Conservation (phyloP, 2,888 invertebrate genomes). For the Iphiclides podalirius region DNA sequence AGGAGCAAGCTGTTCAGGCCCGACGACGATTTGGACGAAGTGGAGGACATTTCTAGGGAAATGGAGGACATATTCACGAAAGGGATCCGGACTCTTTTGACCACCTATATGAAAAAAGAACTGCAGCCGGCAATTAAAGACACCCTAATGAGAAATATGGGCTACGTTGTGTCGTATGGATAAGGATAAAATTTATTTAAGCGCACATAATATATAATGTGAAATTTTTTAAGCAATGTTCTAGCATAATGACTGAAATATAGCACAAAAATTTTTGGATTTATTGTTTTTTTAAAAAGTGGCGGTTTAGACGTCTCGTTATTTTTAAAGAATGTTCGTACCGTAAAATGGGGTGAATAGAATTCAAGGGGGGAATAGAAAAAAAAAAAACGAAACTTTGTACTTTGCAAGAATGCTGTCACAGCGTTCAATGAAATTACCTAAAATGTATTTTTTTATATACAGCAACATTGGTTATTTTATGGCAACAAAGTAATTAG, state of each 20-base stretch:
- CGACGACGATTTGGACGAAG: constrained; percentile 79
- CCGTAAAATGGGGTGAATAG: too few relatives aligned
- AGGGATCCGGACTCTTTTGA: constrained; percentile 89
- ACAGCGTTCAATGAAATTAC: too few relatives aligned
- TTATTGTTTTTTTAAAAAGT: too few relatives aligned
- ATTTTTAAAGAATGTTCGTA: too few relatives aligned
- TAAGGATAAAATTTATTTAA: constrained; percentile 42
- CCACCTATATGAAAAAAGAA: constrained; percentile 91
- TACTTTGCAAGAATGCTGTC: too few relatives aligned
- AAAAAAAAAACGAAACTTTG: too few relatives aligned
- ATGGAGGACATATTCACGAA: constrained; percentile 92
- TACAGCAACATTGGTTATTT: too few relatives aligned
- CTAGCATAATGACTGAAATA: constrained; percentile 19
- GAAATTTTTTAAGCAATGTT: constrained; percentile 4
- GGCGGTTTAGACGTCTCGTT: too few relatives aligned
- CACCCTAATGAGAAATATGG: constrained; percentile 92
- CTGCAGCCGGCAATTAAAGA: constrained; percentile 92
- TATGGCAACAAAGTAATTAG: too few relatives aligned
- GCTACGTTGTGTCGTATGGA: constrained; percentile 92
- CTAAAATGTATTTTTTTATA: too few relatives aligned
- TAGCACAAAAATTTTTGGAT: constrained; percentile 7
- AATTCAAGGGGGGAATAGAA: too few relatives aligned
- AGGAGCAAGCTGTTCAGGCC: constrained; percentile 71
- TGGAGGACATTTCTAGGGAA: constrained; percentile 86
- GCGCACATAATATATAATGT: constrained; percentile 1